Conservation (phyloP, 2,888 invertebrate genomes). For the Sussaba pulchella region DNA sequence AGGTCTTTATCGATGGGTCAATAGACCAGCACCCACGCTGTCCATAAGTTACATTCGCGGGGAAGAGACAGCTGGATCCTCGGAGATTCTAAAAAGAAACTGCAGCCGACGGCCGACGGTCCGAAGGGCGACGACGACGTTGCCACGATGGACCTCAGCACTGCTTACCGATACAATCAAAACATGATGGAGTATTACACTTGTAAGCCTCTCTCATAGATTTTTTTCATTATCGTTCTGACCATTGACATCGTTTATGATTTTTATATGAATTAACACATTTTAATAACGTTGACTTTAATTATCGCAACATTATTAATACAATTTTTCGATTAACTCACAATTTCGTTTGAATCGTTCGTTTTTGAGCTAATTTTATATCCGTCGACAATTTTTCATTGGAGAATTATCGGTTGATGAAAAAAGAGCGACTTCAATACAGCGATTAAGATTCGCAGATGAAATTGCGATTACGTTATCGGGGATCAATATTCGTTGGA, state of each 20-base stretch:
- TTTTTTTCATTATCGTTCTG: slow-evolving; percentile 17
- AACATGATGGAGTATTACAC: slow-evolving; percentile 99
- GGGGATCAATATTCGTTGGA: no score
- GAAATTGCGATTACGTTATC: no score
- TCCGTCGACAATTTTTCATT: no score
- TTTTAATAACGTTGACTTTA: no score
- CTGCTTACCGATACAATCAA: slow-evolving; percentile 97
- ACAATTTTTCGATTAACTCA: no score
- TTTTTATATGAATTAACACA: neutral
- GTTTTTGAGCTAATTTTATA: no score
- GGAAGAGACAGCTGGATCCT: slow-evolving; percentile 50
- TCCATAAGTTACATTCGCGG: slow-evolving; percentile 17
- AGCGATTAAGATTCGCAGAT: no score
- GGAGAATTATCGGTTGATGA: no score
- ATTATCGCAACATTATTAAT: no score
- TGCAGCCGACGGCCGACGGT: slow-evolving; percentile 81
- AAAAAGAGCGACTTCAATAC: no score
- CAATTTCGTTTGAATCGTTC: no score
- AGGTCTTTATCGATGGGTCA: slow-evolving; percentile 76
- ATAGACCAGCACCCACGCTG: slow-evolving; percentile 66
- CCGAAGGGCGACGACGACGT: slow-evolving; percentile 79
- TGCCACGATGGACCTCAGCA: slow-evolving; percentile 92
- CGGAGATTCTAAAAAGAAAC: slow-evolving; percentile 49
- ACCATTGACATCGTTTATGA: neutral
- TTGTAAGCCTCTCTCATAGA: slow-evolving; percentile 88